phyloP scores from a whole-genome alignment of 2,797 vertebrate species.

The Toxotes lorentzi region DNA sequence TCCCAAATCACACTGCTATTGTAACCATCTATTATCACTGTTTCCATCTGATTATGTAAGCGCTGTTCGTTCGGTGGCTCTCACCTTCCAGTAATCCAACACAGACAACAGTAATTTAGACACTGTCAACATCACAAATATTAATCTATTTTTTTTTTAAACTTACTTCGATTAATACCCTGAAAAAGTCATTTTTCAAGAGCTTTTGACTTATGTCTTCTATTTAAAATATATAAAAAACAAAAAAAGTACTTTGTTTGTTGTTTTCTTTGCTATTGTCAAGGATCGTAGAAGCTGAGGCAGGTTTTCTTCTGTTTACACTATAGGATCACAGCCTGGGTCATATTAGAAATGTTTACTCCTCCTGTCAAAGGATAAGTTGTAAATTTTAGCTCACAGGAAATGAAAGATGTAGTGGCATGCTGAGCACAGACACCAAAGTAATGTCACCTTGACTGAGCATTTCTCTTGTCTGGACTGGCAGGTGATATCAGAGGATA shows the following conservation, averaged over 20 bases:
- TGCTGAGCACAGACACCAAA: constrained; percentile 76
- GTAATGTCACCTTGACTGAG: constrained; percentile 84
- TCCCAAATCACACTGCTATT: constrained; percentile 61
- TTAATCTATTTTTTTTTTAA: constrained; percentile 16
- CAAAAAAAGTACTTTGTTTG: constrained; percentile 60
- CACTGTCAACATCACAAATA: constrained; percentile 46
- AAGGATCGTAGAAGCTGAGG: constrained; percentile 54
- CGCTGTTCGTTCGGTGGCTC: constrained; percentile 36
- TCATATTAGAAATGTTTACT: constrained; percentile 81
- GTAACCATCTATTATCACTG: constrained; percentile 62
- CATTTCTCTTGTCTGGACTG: constrained; percentile 80
- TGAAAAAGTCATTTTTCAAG: constrained; percentile 43
- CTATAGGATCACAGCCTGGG: constrained; percentile 69
- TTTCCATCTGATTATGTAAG: constrained; percentile 68
- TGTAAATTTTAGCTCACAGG: constrained; percentile 80
- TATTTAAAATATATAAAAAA: constrained; percentile 50
- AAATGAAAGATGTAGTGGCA: constrained; percentile 78
- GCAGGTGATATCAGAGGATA: constrained; percentile 84
- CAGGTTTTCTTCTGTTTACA: constrained; percentile 73
- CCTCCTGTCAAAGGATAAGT: constrained; percentile 80
- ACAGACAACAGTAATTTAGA: constrained; percentile 43
- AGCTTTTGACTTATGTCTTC: constrained; percentile 33
- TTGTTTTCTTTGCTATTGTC: constrained; percentile 70
- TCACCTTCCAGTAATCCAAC: constrained; percentile 64
- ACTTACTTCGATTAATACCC: constrained; percentile 13